Base-by-base conservation (phyloP, 2,113 vertebrate genomes). In the Noturus placidus region DNA sequence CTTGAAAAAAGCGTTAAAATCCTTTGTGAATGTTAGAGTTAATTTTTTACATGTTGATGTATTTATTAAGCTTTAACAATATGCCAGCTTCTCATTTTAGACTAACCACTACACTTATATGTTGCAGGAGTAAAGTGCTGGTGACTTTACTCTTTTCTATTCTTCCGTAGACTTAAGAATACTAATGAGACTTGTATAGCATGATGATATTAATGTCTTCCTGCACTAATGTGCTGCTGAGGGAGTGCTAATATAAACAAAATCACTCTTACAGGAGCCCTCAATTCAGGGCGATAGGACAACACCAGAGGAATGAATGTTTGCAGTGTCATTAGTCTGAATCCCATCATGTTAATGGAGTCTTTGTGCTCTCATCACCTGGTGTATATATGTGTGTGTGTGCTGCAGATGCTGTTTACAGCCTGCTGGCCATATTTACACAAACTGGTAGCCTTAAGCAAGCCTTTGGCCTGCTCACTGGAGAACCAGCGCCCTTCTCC, bases 371-470 rank as follows among this genome's bases (percentile, higher is more conserved):
- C 87, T 83, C 59, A 84, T 88, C 87, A 88, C 87, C 87, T 88
- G 86, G 56, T 35, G 38, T 83, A 38, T 25, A 25, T 65, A 38
- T 82, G 80, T 82, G 81, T 82, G 81, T 83, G 81, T 65, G 10
- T 67, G 86, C 82, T 76, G 88, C 94, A 95, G 94, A 91, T 89
- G 88, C 93, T 95, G 95, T 95, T 96, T 96, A 95, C 96, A 96
- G 95, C 96, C 95, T 95, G 93, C 94, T 95, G 95, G 94, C 93
- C 91, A 96, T 98, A 97, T 96, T 97, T 97, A 98, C 96, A 97
- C 95, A 96, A 95, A 95, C 65, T 81, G 89, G 67, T 92, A 90
- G 89, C 91, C 89, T 90, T 89, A 87, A 92, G 89, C 93, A 89
- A 86, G 85, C 86, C 82, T 88, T 85, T 90, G 83, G 85, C 85